A percentile compares a stretch with the other conserved stretches of the same genome.
These are phyloP conservation scores for Iphiclides podalirius DNA, from an alignment of 2,888 invertebrate genomes.

Conservation along the genomic window DNA sequence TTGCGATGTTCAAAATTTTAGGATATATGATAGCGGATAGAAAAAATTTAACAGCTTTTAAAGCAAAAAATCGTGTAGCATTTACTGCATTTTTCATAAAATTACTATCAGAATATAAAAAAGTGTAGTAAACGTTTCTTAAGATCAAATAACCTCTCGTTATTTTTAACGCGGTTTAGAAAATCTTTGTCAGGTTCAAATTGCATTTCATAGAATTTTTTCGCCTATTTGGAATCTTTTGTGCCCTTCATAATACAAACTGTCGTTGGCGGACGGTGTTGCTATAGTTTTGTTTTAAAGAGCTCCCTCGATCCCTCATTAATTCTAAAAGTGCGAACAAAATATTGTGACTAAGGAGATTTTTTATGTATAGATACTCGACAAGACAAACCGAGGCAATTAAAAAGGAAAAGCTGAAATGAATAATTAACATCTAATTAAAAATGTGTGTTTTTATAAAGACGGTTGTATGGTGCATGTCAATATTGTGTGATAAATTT, in stretches of 20 bases:
- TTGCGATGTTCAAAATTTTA: too few species aligned
- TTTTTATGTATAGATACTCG: constrained; percentile 2
- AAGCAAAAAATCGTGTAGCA: too few species aligned
- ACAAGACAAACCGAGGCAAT: neutral
- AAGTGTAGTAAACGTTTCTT: too few species aligned
- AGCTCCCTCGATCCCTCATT: constrained; percentile 14
- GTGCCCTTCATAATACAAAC: constrained; percentile 19
- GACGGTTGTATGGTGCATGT: too few species aligned
- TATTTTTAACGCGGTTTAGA: neutral
- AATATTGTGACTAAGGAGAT: constrained; percentile 1
- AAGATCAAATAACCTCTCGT: too few species aligned
- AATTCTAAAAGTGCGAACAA: constrained; percentile 21
- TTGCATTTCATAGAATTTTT: constrained; percentile 16
- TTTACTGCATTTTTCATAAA: too few species aligned
- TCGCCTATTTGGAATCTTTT: constrained; percentile 9
- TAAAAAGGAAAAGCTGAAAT: neutral
- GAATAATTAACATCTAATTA: neutral
- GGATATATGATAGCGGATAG: too few species aligned
- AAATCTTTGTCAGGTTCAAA: constrained; percentile 11
- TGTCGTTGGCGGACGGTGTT: constrained; percentile 13
- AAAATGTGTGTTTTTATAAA: neutral
- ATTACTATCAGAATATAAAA: too few species aligned
- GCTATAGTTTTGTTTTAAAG: constrained; percentile 22
- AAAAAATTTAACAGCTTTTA: too few species aligned
- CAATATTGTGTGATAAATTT: too few species aligned